Percentiles rank a stretch among this genome's conserved stretches.
phyloP scores from a whole-genome alignment of 2,888 invertebrate genomes.

The Desoria tigrina region DNA sequence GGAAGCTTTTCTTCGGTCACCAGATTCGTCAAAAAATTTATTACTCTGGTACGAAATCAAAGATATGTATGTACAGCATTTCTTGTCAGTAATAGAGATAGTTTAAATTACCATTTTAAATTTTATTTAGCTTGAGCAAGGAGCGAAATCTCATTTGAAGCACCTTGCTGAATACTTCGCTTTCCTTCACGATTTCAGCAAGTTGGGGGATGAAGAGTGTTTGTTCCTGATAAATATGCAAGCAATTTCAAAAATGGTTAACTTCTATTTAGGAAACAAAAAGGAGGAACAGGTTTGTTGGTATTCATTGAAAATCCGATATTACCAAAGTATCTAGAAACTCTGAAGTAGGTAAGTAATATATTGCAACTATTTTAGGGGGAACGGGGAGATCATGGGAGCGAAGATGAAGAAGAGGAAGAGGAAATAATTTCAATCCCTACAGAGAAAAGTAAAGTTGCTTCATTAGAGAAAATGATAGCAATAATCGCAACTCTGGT shows the following conservation, averaged over 20 bases:
- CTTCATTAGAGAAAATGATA: slow-evolving; percentile 93
- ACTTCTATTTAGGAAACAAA: slow-evolving; percentile 87
- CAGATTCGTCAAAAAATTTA: slow-evolving; percentile 83
- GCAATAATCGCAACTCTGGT: slow-evolving; percentile 83
- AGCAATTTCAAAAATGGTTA: slow-evolving; percentile 85
- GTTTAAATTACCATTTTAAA: too few species aligned
- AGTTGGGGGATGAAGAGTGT: slow-evolving; percentile 92
- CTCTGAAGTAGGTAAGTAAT: background rate
- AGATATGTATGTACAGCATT: too few species aligned
- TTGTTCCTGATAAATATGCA: slow-evolving; percentile 82
- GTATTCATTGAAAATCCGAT: too few species aligned
- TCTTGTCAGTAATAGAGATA: too few species aligned
- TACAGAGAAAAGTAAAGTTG: slow-evolving; percentile 79
- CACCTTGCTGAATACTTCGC: slow-evolving; percentile 92
- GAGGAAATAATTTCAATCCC: slow-evolving; percentile 67
- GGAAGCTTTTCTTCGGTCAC: slow-evolving; percentile 87
- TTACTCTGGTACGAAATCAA: slow-evolving; percentile 70
- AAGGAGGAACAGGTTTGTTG: slow-evolving; percentile 68
- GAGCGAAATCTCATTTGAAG: slow-evolving; percentile 79
- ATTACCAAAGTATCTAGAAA: too few species aligned
- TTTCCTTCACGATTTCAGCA: slow-evolving; percentile 87
- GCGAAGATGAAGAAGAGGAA: slow-evolving; percentile 70
- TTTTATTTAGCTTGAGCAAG: slow-evolving; percentile 71
- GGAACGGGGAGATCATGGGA: slow-evolving; percentile 62
- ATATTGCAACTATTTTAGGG: background rate